Conservation (phyloP, 92 coral and sea anemone genomes). For the Bergia puertoricense region DNA sequence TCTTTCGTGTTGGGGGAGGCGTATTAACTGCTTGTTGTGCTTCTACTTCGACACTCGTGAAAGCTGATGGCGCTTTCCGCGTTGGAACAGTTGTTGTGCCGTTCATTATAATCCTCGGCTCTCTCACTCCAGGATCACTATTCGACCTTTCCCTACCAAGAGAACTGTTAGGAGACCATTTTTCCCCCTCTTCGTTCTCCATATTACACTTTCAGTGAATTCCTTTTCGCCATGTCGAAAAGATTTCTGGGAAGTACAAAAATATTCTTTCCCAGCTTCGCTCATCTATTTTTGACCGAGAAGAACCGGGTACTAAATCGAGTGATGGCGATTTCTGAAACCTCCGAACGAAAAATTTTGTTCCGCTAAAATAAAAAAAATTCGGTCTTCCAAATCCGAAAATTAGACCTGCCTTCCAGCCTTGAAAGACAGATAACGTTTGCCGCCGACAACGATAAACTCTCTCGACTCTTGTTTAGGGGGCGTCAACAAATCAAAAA, state of each 20-base stretch:
- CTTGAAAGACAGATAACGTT: too few relatives aligned
- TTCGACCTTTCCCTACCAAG: constrained; percentile 79
- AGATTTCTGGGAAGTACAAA: constrained; percentile 22
- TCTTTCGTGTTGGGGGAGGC: constrained; percentile 89
- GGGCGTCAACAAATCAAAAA: too few relatives aligned
- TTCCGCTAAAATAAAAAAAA: too few relatives aligned
- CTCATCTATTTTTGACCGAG: not conserved
- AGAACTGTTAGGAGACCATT: constrained; percentile 20
- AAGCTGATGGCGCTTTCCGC: constrained; percentile 47
- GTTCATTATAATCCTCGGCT: constrained; percentile 67
- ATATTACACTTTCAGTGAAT: not conserved
- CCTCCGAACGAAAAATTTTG: too few relatives aligned
- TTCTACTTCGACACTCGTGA: constrained; percentile 49
- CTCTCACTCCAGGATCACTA: constrained; percentile 80
- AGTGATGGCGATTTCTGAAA: too few relatives aligned
- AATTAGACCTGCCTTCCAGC: too few relatives aligned
- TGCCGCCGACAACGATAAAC: too few relatives aligned
- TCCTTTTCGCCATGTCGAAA: not conserved
- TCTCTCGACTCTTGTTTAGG: too few relatives aligned
- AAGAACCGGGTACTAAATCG: constrained; percentile 17
- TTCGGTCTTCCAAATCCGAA: too few relatives aligned
- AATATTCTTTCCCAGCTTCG: not conserved
- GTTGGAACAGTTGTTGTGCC: constrained; percentile 71
- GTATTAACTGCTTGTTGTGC: constrained; percentile 63
- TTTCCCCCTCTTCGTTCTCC: constrained; percentile 39